Base-by-base conservation (phyloP, 2,797 vertebrate genomes). In the Toxotes lorentzi region DNA sequence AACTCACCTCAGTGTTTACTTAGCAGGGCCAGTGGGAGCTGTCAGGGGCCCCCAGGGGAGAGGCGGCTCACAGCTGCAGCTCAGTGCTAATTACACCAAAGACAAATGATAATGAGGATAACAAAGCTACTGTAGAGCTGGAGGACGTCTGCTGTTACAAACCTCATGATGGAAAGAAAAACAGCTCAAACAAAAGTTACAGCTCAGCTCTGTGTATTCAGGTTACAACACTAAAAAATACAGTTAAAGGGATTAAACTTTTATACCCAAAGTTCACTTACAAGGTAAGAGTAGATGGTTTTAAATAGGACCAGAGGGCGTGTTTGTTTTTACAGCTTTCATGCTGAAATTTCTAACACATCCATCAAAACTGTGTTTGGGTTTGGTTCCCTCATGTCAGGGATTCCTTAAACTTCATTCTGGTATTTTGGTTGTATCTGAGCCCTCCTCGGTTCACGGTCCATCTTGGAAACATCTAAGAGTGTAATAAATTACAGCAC, bases 11-110 rank as follows among this genome's bases (percentile, higher is more conserved):
- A 73, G 78, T 74, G 83, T 87, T 87, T 63, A 62, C 32, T 45
- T 2, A 58, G 47, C 5, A 0, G 16, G 47, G 54, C 76, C 45
- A 1, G n/a, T 16, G 75, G 69, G 79, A 27, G 30, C 21, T 3
- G 9, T 10, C 13, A 14, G 40, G 40, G 40, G 40, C 40, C 40
- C 40, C 13, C 13, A 34, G 16, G 1, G 84, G 68, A 2, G 78
- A 64, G 82, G 0, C 9, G 0, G 21, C 57, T 47, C 74, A 59
- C 73, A 88, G 75, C 73, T 86, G 81, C 75, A 72, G 62, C 86
- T 79, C 41, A 23, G 32, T 1, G 4, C 43, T 88, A 84, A 92
- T 89, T 82, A 85, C 61, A 30, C 34, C 6, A 32, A 60, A 59
- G 65, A 81, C 14, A 32, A 60, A 64, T 2, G 43, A 64, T 64